Percentiles rank a stretch among this genome's conserved stretches.
These are phyloP conservation scores for Drosophila pruinosa DNA, from an alignment of 1,140 invertebrate species.

Conservation along the genomic window DNA sequence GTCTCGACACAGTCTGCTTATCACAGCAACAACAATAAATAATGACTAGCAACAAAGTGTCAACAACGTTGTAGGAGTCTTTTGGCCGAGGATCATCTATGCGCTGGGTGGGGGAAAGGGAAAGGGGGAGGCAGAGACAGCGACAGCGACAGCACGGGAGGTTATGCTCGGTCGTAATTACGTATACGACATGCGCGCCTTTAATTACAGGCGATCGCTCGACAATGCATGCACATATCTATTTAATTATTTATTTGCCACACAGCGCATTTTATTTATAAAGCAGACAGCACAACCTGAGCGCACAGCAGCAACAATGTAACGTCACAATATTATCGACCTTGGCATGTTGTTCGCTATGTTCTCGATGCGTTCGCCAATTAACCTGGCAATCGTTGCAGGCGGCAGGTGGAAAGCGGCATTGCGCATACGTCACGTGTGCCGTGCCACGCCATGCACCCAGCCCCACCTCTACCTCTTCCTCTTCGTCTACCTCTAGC, in stretches of 20 bases:
- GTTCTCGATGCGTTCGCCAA: constrained; percentile 13
- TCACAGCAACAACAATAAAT: constrained; percentile 50
- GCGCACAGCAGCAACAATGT: constrained; percentile 25
- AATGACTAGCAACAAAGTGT: constrained; percentile 70
- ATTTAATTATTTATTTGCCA: constrained; percentile 72
- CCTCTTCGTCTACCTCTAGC: background rate
- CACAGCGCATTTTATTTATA: constrained; percentile 69
- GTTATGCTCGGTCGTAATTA: constrained; percentile 42
- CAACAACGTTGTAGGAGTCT: constrained; percentile 31
- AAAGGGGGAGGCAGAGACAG: background rate
- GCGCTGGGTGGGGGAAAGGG: background rate
- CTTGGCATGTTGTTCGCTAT: constrained; percentile 40
- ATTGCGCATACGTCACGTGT: constrained; percentile 63
- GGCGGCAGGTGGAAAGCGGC: constrained; percentile 26
- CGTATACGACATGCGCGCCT: constrained; percentile 75
- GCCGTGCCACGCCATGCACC: constrained; percentile 16
- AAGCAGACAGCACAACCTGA: constrained; percentile 52
- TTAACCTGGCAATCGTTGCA: constrained; percentile 24
- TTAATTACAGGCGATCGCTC: constrained; percentile 47
- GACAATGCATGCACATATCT: constrained; percentile 70
- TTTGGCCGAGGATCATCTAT: constrained; percentile 13
- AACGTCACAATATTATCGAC: constrained; percentile 20
- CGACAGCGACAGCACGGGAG: too few relatives aligned
- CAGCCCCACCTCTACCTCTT: background rate
- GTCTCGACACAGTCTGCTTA: constrained; percentile 78